phyloP scores from a whole-genome alignment of 1,140 invertebrate genomes.

The Panagrolaimus sp. region DNA sequence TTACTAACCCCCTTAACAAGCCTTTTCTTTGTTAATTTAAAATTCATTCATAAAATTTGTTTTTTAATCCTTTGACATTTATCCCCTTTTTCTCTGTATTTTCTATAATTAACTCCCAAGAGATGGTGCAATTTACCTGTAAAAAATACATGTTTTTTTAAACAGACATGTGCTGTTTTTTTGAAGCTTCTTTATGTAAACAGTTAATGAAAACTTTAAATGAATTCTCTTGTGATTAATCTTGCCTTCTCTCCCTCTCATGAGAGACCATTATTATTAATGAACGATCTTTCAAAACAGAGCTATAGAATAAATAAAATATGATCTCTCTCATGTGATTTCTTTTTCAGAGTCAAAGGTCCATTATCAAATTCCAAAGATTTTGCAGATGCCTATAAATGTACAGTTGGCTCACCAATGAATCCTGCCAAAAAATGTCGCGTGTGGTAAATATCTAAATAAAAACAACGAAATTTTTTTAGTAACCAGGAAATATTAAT shows the following conservation, averaged over 20 bases:
- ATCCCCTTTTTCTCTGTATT: too few species aligned
- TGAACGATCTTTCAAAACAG: background rate
- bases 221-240: too few species aligned
- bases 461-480: conserved; percentile 1
- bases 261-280: background rate
- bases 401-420: conserved; percentile 62
- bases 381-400: conserved; percentile 63
- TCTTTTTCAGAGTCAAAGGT: conserved; percentile 64
- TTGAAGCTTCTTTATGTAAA: too few species aligned
- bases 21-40: background rate
- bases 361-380: conserved; percentile 65
- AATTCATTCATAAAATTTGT: background rate
- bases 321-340: conserved; percentile 29
- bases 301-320: background rate
- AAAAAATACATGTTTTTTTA: too few species aligned
- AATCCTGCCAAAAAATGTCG: conserved; percentile 65
- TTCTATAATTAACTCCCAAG: too few species aligned
- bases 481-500: background rate
- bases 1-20: too few species aligned
- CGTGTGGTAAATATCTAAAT: conserved; percentile 61
- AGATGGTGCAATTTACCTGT: too few species aligned
- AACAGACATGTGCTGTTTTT: too few species aligned
- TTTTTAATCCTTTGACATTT: background rate
- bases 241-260: too few species aligned
- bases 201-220: too few species aligned